phyloP scores from a whole-genome alignment of 53 echinoderm and acorn worm genomes.

The Arbacia lixula region DNA sequence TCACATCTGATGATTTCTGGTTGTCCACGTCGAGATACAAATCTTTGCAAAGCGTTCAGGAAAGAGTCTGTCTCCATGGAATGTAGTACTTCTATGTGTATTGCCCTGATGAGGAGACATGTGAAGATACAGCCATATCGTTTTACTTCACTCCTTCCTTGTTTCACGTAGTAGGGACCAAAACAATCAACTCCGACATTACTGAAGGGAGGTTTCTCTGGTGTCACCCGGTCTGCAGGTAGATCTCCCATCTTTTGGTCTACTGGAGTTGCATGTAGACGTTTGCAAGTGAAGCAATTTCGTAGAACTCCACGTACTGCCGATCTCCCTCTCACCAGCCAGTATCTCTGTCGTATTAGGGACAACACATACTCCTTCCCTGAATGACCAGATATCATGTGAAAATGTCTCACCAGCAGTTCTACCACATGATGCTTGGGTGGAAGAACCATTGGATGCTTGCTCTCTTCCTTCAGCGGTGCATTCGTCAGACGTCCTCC shows the following conservation, averaged over 20 bases:
- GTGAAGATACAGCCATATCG: conserved; percentile 61
- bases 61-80: no score
- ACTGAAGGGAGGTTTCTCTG: conserved; percentile 57
- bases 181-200: conserved; percentile 59
- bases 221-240: conserved; percentile 49
- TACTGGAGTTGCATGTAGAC: background rate
- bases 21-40: no score
- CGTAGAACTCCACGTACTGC: background rate
- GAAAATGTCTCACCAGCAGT: conserved; percentile 56
- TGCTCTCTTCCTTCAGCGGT: conserved; percentile 5
- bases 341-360: conserved; percentile 18
- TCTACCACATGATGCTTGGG: conserved; percentile 52
- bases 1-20: no score
- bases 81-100: conserved; percentile 50
- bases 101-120: conserved; percentile 45
- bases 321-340: background rate
- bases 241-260: conserved; percentile 45
- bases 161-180: conserved; percentile 56
- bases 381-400: conserved; percentile 49
- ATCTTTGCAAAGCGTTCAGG: no score
- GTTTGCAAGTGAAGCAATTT: background rate
- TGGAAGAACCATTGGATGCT: conserved; percentile 68
- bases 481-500: conserved; percentile 59
- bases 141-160: conserved; percentile 54
- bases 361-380: conserved; percentile 60